Conservation (phyloP, 2,888 invertebrate genomes). For the Strigamia transsilvanica region DNA sequence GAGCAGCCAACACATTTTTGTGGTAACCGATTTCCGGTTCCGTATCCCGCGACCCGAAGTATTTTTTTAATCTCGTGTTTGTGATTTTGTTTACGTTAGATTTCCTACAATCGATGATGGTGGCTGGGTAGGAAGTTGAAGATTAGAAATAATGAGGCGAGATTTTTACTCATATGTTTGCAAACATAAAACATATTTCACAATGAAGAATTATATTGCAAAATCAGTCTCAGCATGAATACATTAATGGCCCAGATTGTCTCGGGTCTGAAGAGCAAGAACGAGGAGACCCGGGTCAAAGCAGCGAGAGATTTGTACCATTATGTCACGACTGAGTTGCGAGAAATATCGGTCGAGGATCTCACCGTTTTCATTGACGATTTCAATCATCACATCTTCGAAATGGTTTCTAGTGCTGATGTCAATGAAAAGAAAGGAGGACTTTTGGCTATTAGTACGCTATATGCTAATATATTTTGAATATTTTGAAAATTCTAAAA, state of each 20-base stretch:
- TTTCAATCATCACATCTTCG: slow-evolving; percentile 93
- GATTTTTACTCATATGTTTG: background rate
- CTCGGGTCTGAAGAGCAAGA: slow-evolving; percentile 85
- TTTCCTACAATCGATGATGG: background rate
- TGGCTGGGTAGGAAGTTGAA: background rate
- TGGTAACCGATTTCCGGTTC: background rate
- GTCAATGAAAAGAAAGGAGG: slow-evolving; percentile 95
- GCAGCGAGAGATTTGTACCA: slow-evolving; percentile 88
- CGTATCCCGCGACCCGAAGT: background rate
- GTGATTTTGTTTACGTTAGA: background rate
- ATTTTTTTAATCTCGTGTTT: background rate
- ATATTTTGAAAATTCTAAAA: background rate
- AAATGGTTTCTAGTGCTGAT: slow-evolving; percentile 93
- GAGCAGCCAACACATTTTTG: too few relatives aligned
- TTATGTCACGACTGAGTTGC: slow-evolving; percentile 88
- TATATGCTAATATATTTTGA: background rate
- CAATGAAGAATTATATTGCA: background rate
- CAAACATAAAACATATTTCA: background rate
- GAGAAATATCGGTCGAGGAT: slow-evolving; percentile 90
- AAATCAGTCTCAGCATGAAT: slow-evolving; percentile 44
- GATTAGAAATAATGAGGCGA: background rate
- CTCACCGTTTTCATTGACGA: slow-evolving; percentile 90
- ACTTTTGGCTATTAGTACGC: slow-evolving; percentile 80
- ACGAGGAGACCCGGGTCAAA: slow-evolving; percentile 83
- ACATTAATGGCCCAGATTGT: slow-evolving; percentile 68